Base-by-base conservation (phyloP, 2,888 invertebrate species). In the Acholoe squamosa region DNA sequence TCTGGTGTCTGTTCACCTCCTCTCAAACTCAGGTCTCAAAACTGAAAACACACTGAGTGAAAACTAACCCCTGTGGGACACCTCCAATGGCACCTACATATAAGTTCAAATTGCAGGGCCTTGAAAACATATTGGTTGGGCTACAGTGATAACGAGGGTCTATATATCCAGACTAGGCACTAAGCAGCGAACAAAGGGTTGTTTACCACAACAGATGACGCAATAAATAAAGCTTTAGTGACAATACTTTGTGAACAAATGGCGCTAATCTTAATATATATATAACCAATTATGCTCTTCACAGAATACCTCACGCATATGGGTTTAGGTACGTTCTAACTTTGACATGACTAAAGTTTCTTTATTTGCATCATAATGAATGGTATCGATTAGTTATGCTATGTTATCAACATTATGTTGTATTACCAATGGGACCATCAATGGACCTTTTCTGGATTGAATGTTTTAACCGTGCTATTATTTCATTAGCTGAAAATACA, bases 171-270 rank as follows among this genome's bases (percentile, higher is more conserved):
- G 22, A 43, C 80, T 80, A 80, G 16, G 80, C 31, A 71, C 71
- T 71, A 71, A 28, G 71, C 31, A 28, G 71, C 71, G 25, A 80
- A 80, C 80, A 43, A 0, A 80, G 43, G 80, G 80, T n/a, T 80
- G 14, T 25, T 34, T 80, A 19, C 14, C 34, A 80, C 80, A 80
- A 80, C 34, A 80, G 19, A 16, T 80, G 80, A 43, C 43, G 80
- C 80, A 43, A 43, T 80, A 43, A 80, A 80, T 80, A 25, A 80
- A 43, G 80, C 33, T 80, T 80, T 7, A 80, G 80, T 80, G 34
- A 80, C 80, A 80, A 80, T 80, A 80, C 43, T 43, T 43, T 43
- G 10, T 43, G 43, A 7, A 43, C 43, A 43, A 43, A 43, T 43
- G 3, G 10, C 43, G 43, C 43, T 43, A 7, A 43, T 43, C n/a